These are phyloP conservation scores for Caenorhabditis panamensis DNA, from an alignment of 2,888 invertebrate species.

Conservation along the genomic window DNA sequence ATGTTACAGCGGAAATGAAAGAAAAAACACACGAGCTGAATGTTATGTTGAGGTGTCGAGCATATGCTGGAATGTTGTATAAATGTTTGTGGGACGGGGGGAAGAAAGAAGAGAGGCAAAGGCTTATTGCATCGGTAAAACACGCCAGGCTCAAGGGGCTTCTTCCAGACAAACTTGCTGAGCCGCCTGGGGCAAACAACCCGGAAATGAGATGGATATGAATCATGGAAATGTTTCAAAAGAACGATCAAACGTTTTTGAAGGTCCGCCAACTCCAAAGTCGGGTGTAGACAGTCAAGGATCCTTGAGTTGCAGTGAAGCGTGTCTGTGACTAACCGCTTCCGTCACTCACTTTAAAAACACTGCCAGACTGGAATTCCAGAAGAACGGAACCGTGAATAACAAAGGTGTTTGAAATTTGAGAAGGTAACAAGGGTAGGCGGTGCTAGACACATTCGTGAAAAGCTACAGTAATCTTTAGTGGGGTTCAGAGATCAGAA, in stretches of 20 bases:
- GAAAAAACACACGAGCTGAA: neutral
- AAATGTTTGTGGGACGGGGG: constrained; percentile 10
- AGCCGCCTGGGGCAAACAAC: neutral
- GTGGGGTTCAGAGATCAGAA: no score
- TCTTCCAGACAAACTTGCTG: neutral
- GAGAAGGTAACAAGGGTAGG: neutral
- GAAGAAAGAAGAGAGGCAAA: neutral
- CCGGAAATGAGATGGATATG: neutral
- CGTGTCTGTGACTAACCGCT: neutral
- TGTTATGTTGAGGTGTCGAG: constrained; percentile 42
- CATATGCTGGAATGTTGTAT: constrained; percentile 24
- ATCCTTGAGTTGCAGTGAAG: neutral
- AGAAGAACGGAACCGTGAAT: neutral
- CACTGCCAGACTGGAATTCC: neutral
- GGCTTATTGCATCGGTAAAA: constrained; percentile 17
- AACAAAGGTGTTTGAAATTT: neutral
- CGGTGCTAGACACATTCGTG: constrained; percentile 22
- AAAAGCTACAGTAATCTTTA: neutral
- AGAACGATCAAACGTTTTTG: neutral
- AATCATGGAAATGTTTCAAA: neutral
- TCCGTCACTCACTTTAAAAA: neutral
- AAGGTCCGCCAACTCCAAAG: no score
- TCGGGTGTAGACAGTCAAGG: neutral
- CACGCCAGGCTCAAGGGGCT: constrained; percentile 11
- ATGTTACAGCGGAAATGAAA: neutral